phyloP scores from a whole-genome alignment of 2,797 vertebrate genomes.

The Acropternis orthonyx region DNA sequence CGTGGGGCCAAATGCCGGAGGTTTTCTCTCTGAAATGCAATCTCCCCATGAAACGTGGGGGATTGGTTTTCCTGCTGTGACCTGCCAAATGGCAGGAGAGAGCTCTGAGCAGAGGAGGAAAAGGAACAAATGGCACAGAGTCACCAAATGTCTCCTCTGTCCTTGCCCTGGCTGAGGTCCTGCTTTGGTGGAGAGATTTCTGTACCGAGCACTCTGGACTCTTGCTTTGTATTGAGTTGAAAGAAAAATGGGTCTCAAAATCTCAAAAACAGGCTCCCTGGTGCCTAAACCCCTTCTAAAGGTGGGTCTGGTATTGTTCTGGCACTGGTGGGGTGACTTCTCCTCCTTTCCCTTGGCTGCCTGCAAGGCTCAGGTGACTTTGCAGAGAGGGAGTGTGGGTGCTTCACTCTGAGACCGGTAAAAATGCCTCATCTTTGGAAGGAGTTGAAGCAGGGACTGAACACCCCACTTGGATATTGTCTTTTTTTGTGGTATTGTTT shows the following conservation, averaged over 20 bases:
- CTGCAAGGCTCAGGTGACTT: not conserved
- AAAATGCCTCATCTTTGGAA: not conserved
- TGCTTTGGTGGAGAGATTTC: not conserved
- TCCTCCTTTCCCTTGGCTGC: not conserved
- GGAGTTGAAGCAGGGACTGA: not conserved
- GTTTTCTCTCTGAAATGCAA: not conserved
- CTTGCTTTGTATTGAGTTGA: not conserved
- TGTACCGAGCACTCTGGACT: not conserved
- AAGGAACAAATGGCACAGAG: accelerated
- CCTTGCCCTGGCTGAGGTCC: not conserved
- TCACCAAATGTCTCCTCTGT: not conserved
- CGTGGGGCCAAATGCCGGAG: not conserved
- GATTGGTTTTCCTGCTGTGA: not conserved
- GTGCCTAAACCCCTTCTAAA: not conserved
- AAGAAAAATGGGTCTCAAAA: not conserved
- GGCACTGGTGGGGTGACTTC: not conserved
- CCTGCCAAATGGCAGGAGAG: not conserved
- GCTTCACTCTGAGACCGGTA: not conserved
- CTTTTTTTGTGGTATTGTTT: not conserved
- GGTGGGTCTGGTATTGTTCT: not conserved
- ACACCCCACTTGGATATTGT: not conserved
- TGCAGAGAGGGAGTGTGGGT: not conserved
- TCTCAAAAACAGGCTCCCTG: not conserved
- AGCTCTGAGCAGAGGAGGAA: not conserved
- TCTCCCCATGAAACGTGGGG: not conserved